Evolutionary conservation across 2,888 invertebrate genomes (phyloP), one percentile per base, ranked within the genome.

Genomic region (Metallyticus violacea): DNA sequence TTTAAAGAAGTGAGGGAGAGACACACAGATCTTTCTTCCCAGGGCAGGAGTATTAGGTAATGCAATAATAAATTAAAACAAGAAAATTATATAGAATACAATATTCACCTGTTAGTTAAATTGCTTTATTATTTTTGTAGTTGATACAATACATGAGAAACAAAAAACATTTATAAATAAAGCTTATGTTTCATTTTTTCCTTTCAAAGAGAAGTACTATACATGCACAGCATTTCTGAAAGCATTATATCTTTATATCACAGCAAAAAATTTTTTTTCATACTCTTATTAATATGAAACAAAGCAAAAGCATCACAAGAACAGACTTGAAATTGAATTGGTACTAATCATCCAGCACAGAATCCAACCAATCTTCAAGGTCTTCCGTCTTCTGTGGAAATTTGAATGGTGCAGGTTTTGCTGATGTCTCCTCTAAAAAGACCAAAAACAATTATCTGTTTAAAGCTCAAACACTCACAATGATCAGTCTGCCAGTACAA

Each of bases 291-390:
- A n/a, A n/a, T 62, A 62, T 2, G 22, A 15, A 22, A 62, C 15
- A 62, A 9, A 15, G 15, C 15, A 62, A 62, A 62, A 15, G 22
- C 40, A 62, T 15, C 15, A 15, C 40, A 62, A 15, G 9, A 62
- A 15, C 1, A 62, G 40, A 62, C 22, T 15, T 22, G n/a, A n/a
- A n/a, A n/a, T n/a, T n/a, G n/a, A n/a, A n/a, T n/a, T n/a, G n/a
- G n/a, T 2, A 22, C 86, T 81, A 88, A 30, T 88, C 87, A 27
- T 86, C 87, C 27, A 87, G 77, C 84, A 86, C 85, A 22, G 87
- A 87, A 62, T 88, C 88, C 26, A 87, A 83, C 88, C 86, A 88
- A 29, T 87, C 87, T 62, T 86, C 86, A 22, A 87, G 79, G 26
- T 86, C 79, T 77, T 85, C 84, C 27, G 81, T 81, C 27, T 81